Conservation (phyloP, 2,888 invertebrate genomes). For the Lithophane semibrunnea region DNA sequence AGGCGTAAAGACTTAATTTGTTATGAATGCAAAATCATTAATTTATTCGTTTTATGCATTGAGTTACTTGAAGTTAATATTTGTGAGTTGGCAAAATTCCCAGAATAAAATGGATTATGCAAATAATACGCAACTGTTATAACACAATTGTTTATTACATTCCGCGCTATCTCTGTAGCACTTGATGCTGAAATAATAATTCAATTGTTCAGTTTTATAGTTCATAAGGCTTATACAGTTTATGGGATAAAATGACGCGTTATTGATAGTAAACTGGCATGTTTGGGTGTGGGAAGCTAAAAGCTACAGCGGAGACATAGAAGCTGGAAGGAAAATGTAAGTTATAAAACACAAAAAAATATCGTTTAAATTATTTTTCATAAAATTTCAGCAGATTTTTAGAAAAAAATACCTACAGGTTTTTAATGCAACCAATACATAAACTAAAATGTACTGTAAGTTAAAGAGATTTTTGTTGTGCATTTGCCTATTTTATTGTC, state of each 20-base stretch:
- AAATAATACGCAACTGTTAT: constrained; percentile 62
- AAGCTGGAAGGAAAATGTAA: constrained; percentile 68
- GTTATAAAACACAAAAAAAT: neutral
- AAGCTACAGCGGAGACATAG: constrained; percentile 73
- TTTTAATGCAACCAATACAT: neutral
- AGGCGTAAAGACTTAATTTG: constrained; percentile 36
- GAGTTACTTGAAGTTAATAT: constrained; percentile 55
- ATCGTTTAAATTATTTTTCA: neutral
- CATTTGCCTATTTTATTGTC: too few species aligned
- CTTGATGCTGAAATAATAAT: constrained; percentile 63
- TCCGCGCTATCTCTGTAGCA: constrained; percentile 36
- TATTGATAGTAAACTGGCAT: constrained; percentile 84
- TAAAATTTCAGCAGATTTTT: neutral
- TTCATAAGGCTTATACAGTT: constrained; percentile 74
- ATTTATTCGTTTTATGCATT: constrained; percentile 48
- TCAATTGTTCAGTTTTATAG: constrained; percentile 73
- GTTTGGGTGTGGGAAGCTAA: constrained; percentile 79
- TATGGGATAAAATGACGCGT: constrained; percentile 82
- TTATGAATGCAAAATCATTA: constrained; percentile 43
- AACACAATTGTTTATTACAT: constrained; percentile 61
- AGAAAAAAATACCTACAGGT: neutral
- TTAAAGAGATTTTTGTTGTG: neutral
- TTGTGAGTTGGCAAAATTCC: constrained; percentile 56
- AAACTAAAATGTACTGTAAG: neutral
- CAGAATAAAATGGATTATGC: constrained; percentile 60